Evolutionary conservation across 2,797 vertebrate species (phyloP).

Genomic region (Bradypus variegatus): DNA sequence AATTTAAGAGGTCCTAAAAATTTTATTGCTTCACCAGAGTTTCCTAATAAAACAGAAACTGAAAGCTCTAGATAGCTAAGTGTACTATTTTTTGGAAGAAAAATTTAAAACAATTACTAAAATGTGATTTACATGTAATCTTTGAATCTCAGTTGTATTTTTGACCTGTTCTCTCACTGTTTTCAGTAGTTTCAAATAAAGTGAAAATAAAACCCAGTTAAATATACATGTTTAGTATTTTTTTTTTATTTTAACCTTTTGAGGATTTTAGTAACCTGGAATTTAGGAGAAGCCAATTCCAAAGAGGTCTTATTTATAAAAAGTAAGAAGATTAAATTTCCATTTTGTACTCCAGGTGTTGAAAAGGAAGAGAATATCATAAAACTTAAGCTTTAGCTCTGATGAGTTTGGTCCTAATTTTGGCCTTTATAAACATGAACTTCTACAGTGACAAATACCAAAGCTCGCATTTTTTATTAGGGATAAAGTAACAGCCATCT

Average conservation of each 20-base stretch:
- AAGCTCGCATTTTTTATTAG: neutral
- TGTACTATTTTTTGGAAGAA: neutral
- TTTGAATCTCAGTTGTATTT: conserved; percentile 29
- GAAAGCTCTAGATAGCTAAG: neutral
- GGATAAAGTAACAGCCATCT: neutral
- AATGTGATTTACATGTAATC: neutral
- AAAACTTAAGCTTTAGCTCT: neutral
- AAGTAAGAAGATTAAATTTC: neutral
- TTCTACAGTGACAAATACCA: neutral
- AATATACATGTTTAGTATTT: neutral
- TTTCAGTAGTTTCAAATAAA: neutral
- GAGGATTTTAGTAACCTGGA: neutral
- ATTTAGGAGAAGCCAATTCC: neutral
- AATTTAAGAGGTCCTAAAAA: neutral
- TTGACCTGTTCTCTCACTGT: neutral
- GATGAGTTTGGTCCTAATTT: neutral
- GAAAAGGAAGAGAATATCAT: neutral
- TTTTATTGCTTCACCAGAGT: neutral
- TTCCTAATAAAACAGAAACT: conserved; percentile 1
- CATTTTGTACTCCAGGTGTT: neutral
- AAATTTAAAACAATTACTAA: conserved; percentile 21
- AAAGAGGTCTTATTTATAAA: neutral
- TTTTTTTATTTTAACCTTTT: neutral
- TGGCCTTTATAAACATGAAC: neutral
- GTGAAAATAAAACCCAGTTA: neutral